Conservation (phyloP, 2,888 invertebrate genomes). For the Nomada ruficornis region DNA sequence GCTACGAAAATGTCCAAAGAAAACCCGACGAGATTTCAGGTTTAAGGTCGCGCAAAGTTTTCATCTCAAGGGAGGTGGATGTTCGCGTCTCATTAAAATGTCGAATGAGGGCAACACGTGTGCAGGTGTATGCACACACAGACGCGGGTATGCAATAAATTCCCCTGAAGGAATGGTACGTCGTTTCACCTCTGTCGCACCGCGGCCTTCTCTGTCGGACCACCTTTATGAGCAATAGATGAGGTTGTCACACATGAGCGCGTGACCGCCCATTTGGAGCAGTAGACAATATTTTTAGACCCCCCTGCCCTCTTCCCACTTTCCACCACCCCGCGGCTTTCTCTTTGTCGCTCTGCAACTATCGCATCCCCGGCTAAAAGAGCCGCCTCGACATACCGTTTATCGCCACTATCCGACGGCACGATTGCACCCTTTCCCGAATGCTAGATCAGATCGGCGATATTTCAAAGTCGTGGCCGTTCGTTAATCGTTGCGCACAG, state of each 20-base stretch:
- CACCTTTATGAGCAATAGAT: slow-evolving; percentile 69
- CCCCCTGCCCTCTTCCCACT: slow-evolving; percentile 44
- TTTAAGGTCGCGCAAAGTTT: too few relatives aligned
- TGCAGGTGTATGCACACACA: slow-evolving; percentile 20
- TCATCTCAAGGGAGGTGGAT: too few relatives aligned
- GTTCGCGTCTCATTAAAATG: background rate
- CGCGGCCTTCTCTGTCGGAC: slow-evolving; percentile 53
- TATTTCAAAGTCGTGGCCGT: background rate
- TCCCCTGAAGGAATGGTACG: slow-evolving; percentile 69
- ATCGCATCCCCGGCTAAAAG: slow-evolving; percentile 46
- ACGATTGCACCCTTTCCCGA: background rate
- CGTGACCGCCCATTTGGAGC: slow-evolving; percentile 80
- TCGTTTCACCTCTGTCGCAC: slow-evolving; percentile 36
- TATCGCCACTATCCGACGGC: slow-evolving; percentile 13
- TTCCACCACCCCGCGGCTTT: background rate
- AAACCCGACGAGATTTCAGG: too few relatives aligned
- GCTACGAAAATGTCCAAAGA: too few relatives aligned
- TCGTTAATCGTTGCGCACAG: too few relatives aligned
- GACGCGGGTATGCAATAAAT: slow-evolving; percentile 70
- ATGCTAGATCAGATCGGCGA: too few relatives aligned
- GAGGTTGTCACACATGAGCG: slow-evolving; percentile 79
- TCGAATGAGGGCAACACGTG: slow-evolving; percentile 10
- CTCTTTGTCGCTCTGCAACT: slow-evolving; percentile 42
- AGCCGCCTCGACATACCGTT: slow-evolving; percentile 24
- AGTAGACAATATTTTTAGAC: slow-evolving; percentile 77